phyloP scores from a whole-genome alignment of 2,888 invertebrate species.

The Luperina nickerlii region DNA sequence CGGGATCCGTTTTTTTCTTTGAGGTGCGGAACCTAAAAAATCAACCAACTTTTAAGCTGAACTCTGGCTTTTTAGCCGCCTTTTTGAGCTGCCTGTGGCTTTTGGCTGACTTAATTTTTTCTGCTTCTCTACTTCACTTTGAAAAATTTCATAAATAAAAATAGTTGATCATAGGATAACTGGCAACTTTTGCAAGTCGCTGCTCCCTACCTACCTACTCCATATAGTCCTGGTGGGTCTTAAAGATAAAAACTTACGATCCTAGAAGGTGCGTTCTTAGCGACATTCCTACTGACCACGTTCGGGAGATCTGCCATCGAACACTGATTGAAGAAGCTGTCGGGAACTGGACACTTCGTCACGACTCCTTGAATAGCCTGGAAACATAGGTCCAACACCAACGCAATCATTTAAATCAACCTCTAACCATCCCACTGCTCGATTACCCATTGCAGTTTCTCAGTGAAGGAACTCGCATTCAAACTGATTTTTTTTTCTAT shows the following conservation, averaged over 20 bases:
- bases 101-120: no score
- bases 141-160: neutral
- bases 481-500: no score
- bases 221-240: conserved; percentile 32
- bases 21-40: no score
- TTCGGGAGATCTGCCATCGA: conserved; percentile 83
- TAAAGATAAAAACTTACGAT: conserved; percentile 73
- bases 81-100: no score
- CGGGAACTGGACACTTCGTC: conserved; percentile 76
- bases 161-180: neutral
- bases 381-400: neutral
- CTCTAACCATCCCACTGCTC: neutral
- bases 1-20: no score
- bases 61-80: neutral
- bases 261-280: conserved; percentile 85
- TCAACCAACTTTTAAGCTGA: neutral
- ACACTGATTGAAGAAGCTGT: conserved; percentile 79
- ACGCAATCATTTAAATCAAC: neutral
- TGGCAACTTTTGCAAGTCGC: conserved; percentile 10
- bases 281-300: conserved; percentile 85
- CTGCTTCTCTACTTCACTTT: neutral
- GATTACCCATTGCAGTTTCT: neutral
- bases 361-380: conserved; percentile 87
- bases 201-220: conserved; percentile 51
- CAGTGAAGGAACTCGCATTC: neutral